Conservation (phyloP, 2,797 vertebrate species). For the Heteromormyrus szaboi region DNA sequence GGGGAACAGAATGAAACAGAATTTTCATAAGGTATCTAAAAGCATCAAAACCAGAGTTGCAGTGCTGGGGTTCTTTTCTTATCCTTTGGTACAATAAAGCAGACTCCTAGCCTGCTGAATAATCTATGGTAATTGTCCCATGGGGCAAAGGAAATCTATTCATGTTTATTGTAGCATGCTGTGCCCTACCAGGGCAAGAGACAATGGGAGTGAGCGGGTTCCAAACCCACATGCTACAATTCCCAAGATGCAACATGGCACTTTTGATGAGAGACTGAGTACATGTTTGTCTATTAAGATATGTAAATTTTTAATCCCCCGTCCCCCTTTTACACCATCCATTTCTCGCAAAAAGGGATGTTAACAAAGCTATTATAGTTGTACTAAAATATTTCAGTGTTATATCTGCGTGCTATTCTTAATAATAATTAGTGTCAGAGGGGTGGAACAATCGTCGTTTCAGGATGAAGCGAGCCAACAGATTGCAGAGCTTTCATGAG, state of each 20-base stretch:
- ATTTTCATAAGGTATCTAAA: constrained; percentile 53
- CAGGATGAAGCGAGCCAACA: constrained; percentile 22
- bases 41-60: constrained; percentile 44
- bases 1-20: constrained; percentile 38
- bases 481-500: constrained; percentile 24
- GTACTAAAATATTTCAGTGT: constrained; percentile 24
- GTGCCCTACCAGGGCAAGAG: constrained; percentile 27
- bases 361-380: constrained; percentile 26
- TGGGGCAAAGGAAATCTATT: constrained; percentile 32
- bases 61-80: constrained; percentile 30
- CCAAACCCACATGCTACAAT: constrained; percentile 37
- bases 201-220: constrained; percentile 29
- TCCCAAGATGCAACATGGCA: constrained; percentile 40
- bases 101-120: constrained; percentile 27
- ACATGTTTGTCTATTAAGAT: constrained; percentile 59
- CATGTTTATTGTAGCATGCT: constrained; percentile 32
- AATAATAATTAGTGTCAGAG: constrained; percentile 24
- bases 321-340: constrained; percentile 49
- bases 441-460: constrained; percentile 22
- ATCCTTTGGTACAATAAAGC: constrained; percentile 34
- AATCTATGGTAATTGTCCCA: constrained; percentile 37
- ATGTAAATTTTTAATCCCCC: constrained; percentile 61
- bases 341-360: constrained; percentile 42
- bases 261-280: constrained; percentile 35
- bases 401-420: constrained; percentile 24